These are phyloP conservation scores for Oryzias sinensis DNA, from an alignment of 2,797 vertebrate genomes.

Conservation along the genomic window DNA sequence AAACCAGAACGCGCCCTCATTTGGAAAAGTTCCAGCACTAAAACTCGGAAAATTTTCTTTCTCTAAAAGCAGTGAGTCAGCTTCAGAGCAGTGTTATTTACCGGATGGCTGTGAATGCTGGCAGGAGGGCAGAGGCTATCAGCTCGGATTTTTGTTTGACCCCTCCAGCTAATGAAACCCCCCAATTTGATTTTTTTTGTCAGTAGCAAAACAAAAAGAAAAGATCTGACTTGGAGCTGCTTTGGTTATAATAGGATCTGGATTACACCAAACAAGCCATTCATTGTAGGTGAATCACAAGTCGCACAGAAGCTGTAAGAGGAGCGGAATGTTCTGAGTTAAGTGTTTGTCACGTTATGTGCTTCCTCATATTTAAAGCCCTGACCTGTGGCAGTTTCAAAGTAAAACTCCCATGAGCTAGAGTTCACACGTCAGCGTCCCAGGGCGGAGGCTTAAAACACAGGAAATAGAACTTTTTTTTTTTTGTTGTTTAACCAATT, in stretches of 20 bases:
- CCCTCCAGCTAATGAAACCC: constrained; percentile 66
- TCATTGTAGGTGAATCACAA: neutral
- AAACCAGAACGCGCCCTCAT: constrained; percentile 33
- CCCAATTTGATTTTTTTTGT: neutral
- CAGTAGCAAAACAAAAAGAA: neutral
- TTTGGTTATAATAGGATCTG: too few relatives aligned
- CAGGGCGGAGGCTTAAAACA: neutral
- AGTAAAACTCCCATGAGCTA: constrained; percentile 1
- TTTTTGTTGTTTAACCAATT: too few relatives aligned
- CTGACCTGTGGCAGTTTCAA: constrained; percentile 3
- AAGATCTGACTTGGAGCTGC: too few relatives aligned
- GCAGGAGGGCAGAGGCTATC: constrained; percentile 52
- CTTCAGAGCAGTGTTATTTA: neutral
- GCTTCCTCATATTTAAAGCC: constrained; percentile 23
- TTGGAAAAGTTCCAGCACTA: constrained; percentile 21
- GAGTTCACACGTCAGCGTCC: constrained; percentile 1
- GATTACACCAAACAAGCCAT: neutral
- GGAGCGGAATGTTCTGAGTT: neutral
- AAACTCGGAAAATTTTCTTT: constrained; percentile 17
- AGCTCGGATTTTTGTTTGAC: constrained; percentile 60
- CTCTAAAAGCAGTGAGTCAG: constrained; percentile 21
- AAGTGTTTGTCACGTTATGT: neutral
- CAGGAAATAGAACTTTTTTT: too few relatives aligned
- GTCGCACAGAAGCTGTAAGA: too few relatives aligned
- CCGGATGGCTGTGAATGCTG: constrained; percentile 15